Base-by-base conservation (phyloP, 2,888 invertebrate species). In the Diabrotica balteata region DNA sequence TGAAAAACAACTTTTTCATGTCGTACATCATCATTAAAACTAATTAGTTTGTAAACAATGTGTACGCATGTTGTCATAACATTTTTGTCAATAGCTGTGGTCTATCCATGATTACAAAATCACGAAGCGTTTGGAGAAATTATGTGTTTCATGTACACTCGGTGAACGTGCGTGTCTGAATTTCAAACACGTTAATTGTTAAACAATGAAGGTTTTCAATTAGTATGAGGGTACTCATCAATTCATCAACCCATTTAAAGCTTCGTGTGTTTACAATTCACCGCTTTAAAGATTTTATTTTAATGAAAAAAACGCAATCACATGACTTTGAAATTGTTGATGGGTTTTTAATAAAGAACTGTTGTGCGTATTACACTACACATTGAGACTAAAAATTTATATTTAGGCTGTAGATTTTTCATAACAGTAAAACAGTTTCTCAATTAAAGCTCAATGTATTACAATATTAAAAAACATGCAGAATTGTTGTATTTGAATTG, bases 201-300 rank as follows among this genome's bases (percentile, higher is more conserved):
- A 59, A 59, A 67, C 63, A 67, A 67, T 63, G 67, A 63, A 67
- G 63, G 63, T 67, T 59, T 67, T 67, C 67, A 67, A 67, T 67
- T 67, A 67, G 67, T 63, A 50, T 59, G 58, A 67, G 63, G 59
- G 59, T 62, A 67, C 60, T 67, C 59, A 67, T 67, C 63, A 59
- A 50, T 59, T 52, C 63, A 57, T 67, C 67, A 62, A 9, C 47
- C 47, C 10, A 10, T 47, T 9, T 47, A 9, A 47, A 9, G 10
- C 47, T 47, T 47, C 47, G 10, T 47, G 47, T 10, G 10, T 47
- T 32, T 32, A 2, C 32, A 32, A 32, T 32, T 32, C 32, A 5
- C 5, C 32, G 32, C 32, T 32, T 32, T 32, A 32, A 32, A 32
- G 32, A 32, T 32, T 32, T 32, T 32, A 32, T 32, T 32, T 32